Evolutionary conservation across 2,797 vertebrate genomes (phyloP), one percentile per base, ranked within the genome.

Genomic region (Balearica regulorum): DNA sequence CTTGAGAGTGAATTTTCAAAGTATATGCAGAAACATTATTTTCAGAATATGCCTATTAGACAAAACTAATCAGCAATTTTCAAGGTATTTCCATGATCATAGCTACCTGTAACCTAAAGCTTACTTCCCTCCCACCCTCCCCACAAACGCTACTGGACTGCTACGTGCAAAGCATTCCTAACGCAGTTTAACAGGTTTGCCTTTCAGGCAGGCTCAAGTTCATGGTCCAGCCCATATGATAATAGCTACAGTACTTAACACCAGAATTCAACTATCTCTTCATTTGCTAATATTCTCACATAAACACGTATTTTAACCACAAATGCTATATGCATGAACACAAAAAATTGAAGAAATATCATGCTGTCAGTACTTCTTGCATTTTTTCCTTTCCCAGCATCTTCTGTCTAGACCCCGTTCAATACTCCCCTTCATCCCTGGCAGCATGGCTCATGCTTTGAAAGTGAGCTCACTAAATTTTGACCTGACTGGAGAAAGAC

Each of bases 1-100:
- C 62, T 95, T 78, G 20, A 70, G 90, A 95, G 57, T 10, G 64
- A 60, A 53, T 87, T 65, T 69, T 57, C 77, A 85, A 41, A 78
- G 88, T 31, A 69, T 9, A 11, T 26, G 48, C 83, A 66, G 85
- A 65, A n/a, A 68, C 39, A 66, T 69, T 89, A 58, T 55, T 62
- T 85, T 68, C 61, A 54, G 77, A 84, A 33, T 84, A 72, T n/a
- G 65, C 64, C 46, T 58, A 35, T 78, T 87, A 92, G 75, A 82
- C 49, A 91, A 96, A 94, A 93, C 83, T 79, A 54, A 90, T 66
- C 72, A 31, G 51, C 3, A 2, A 55, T 77, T 96, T 92, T 90
- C 66, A 61, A 86, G 89, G 66, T n/a, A 58, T 54, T 95, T 55
- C 89, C 53, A 4, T 10, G 69, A 79, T 87, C 80, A 49, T 6